Percentiles rank a stretch among this genome's conserved stretches.
Conservation (phyloP, 1,140 invertebrate genomes). For the Pseudomyrmex dendroicus region DNA sequence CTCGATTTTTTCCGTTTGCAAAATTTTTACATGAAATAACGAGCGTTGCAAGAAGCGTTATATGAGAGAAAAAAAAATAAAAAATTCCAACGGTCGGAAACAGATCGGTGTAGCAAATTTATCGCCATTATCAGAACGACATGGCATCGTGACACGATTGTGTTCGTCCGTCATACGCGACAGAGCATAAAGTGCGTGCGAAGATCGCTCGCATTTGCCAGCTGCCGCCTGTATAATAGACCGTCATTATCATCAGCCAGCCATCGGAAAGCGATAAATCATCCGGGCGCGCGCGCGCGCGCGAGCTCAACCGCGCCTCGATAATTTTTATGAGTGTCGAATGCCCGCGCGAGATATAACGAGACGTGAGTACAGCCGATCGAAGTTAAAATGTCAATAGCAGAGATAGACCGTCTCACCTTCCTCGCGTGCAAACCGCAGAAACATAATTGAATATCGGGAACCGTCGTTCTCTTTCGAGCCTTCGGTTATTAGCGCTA, state of each 20-base stretch:
- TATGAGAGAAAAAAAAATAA: not conserved
- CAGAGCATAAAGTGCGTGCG: conserved; percentile 30
- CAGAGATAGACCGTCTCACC: conserved; percentile 65
- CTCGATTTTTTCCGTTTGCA: too few species aligned
- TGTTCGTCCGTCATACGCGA: conserved; percentile 22
- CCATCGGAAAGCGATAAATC: conserved; percentile 58
- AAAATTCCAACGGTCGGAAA: not conserved
- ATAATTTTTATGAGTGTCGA: conserved; percentile 63
- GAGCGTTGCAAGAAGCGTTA: too few species aligned
- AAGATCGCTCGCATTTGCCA: conserved; percentile 48
- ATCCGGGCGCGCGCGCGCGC: not conserved
- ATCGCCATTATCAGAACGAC: not conserved
- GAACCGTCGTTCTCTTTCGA: conserved; percentile 57
- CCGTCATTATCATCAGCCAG: conserved; percentile 50
- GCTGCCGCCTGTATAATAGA: conserved; percentile 51
- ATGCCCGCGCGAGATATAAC: conserved; percentile 58
- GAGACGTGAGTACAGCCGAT: conserved; percentile 44
- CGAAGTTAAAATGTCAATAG: conserved; percentile 68
- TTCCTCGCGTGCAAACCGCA: conserved; percentile 63
- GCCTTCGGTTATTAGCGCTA: conserved; percentile 72
- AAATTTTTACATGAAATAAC: too few species aligned
- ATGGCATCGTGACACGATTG: not conserved
- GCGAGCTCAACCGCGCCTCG: conserved; percentile 39
- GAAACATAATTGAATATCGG: conserved; percentile 71
- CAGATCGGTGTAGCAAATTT: not conserved